These are phyloP conservation scores for Rhagoletis zephyria DNA, from an alignment of 1,140 invertebrate genomes.

Conservation along the genomic window DNA sequence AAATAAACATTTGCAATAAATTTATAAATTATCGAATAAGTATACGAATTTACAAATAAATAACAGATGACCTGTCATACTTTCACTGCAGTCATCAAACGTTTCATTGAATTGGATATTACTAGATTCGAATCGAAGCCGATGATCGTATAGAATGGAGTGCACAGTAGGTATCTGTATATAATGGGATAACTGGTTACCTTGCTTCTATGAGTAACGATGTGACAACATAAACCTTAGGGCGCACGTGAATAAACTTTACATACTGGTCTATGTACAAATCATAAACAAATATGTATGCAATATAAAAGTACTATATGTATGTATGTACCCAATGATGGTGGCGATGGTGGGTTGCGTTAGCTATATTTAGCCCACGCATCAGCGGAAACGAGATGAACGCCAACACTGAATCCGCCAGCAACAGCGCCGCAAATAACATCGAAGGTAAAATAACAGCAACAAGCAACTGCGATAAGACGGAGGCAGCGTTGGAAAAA, in stretches of 20 bases:
- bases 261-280: too few relatives aligned
- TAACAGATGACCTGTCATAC: too few relatives aligned
- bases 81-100: background rate
- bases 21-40: too few relatives aligned
- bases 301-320: background rate
- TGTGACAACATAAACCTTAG: too few relatives aligned
- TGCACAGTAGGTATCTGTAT: too few relatives aligned
- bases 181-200: too few relatives aligned
- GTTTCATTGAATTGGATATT: background rate
- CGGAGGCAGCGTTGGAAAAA: background rate
- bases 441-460: slow-evolving; percentile 20
- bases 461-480: slow-evolving; percentile 23
- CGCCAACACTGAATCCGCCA: background rate
- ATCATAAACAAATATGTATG: background rate
- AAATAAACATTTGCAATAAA: too few relatives aligned
- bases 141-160: too few relatives aligned
- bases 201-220: too few relatives aligned
- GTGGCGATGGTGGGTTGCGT: background rate
- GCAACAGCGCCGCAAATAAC: background rate
- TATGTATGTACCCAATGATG: background rate
- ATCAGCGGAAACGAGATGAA: background rate
- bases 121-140: background rate
- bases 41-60: too few relatives aligned
- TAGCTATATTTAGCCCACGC: slow-evolving; percentile 47
- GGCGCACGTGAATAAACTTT: too few relatives aligned